Conservation (phyloP, 2,113 vertebrate genomes). For the Myotis yumanensis region DNA sequence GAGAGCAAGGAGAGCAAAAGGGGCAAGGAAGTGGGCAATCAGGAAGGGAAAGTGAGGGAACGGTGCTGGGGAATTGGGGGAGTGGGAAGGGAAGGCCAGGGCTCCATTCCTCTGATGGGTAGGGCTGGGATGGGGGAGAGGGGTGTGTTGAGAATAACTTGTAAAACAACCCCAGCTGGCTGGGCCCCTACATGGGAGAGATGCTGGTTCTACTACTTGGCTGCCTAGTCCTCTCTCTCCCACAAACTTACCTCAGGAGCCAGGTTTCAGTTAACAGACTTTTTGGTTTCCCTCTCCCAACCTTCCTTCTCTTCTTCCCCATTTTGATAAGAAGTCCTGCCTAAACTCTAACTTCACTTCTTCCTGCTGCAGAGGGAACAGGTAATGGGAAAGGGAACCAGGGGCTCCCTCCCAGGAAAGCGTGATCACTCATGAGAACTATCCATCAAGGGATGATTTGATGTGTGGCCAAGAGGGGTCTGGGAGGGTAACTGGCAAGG, state of each 20-base stretch:
- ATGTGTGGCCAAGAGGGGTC: background rate
- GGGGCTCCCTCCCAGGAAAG: background rate
- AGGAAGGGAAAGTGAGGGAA: background rate
- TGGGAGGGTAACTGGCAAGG: background rate
- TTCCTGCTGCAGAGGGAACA: conserved; percentile 15
- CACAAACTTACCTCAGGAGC: background rate
- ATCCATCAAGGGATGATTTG: background rate
- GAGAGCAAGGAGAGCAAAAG: background rate
- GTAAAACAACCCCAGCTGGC: background rate
- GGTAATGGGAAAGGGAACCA: background rate
- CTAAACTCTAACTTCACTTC: background rate
- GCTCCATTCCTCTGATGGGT: conserved; percentile 15
- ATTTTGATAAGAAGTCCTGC: conserved; percentile 12
- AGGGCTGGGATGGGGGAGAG: background rate
- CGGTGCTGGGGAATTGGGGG: background rate
- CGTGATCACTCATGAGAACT: background rate
- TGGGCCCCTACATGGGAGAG: background rate
- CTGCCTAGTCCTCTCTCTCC: background rate
- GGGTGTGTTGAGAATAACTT: background rate
- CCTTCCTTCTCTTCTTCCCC: conserved; percentile 6
- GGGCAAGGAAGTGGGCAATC: background rate
- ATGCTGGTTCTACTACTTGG: background rate
- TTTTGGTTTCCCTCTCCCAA: background rate
- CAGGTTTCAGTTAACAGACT: background rate
- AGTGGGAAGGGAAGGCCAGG: background rate